phyloP scores from a whole-genome alignment of 2,797 vertebrate species.

The Girardinus metallicus region DNA sequence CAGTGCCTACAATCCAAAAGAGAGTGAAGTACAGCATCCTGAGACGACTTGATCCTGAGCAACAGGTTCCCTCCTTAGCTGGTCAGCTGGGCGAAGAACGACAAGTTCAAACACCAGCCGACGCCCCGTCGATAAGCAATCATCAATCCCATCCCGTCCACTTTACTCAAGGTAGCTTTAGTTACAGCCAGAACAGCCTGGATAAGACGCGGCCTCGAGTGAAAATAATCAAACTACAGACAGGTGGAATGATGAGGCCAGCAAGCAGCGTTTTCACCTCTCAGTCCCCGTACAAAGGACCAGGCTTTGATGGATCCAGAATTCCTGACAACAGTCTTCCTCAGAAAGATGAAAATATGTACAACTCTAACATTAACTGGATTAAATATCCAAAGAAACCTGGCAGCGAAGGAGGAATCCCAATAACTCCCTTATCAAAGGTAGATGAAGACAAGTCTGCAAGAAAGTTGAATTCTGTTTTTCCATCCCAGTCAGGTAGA shows the following conservation, averaged over 20 bases:
- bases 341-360: conserved; percentile 1
- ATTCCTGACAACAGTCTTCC: neutral
- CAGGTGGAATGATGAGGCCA: conserved; percentile 13
- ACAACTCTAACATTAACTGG: conserved; percentile 4
- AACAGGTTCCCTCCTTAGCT: neutral
- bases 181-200: conserved; percentile 7
- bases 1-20: conserved; percentile 6
- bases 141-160: conserved; percentile 1
- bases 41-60: conserved; percentile 12
- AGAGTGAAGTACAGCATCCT: neutral
- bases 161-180: conserved; percentile 2
- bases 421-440: neutral
- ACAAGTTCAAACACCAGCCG: conserved; percentile 14
- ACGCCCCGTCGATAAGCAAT: conserved; percentile 3
- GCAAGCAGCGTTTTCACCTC: conserved; percentile 7
- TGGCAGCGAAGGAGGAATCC: neutral
- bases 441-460: neutral
- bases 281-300: neutral
- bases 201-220: neutral
- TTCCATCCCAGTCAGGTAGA: conserved; percentile 18
- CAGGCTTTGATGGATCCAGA: neutral
- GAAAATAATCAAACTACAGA: conserved; percentile 4
- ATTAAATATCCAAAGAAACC: conserved; percentile 14
- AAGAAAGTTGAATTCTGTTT: conserved; percentile 1
- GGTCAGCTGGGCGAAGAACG: conserved; percentile 18